These are phyloP conservation scores for Daboia siamensis DNA, from an alignment of 2,113 vertebrate genomes.

Conservation along the genomic window DNA sequence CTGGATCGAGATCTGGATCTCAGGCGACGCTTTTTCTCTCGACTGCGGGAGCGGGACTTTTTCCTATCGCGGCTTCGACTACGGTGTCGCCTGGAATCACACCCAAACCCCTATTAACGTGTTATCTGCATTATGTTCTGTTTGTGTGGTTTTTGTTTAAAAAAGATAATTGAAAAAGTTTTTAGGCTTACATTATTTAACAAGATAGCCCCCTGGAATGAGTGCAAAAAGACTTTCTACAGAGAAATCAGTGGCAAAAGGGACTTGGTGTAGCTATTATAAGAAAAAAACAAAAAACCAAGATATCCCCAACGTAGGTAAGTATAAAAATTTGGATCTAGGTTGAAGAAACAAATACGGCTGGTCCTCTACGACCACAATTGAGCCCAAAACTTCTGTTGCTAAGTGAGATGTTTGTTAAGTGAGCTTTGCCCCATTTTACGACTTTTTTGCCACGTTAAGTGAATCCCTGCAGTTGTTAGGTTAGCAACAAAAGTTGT, in stretches of 20 bases:
- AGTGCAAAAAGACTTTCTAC: background rate
- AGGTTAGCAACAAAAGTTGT: background rate
- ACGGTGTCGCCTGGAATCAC: conserved; percentile 81
- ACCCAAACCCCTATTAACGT: conserved; percentile 28
- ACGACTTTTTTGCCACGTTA: background rate
- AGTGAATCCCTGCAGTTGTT: background rate
- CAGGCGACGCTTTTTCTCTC: conserved; percentile 86
- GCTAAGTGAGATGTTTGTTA: background rate
- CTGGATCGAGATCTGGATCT: conserved; percentile 87
- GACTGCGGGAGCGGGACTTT: conserved; percentile 84
- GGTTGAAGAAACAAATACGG: background rate
- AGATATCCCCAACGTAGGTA: background rate
- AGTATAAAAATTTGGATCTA: background rate
- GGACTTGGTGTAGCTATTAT: accelerated
- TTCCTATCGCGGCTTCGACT: conserved; percentile 88
- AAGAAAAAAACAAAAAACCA: background rate
- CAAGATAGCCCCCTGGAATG: background rate
- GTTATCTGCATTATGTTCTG: background rate
- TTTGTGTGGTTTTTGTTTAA: background rate
- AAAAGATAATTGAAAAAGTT: background rate
- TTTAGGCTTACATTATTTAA: background rate
- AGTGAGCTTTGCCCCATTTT: background rate
- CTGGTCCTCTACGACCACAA: background rate
- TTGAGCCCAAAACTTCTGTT: background rate
- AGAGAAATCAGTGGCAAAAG: background rate